Conservation (phyloP, 2,797 vertebrate species). For the Sebastes wilsoni region DNA sequence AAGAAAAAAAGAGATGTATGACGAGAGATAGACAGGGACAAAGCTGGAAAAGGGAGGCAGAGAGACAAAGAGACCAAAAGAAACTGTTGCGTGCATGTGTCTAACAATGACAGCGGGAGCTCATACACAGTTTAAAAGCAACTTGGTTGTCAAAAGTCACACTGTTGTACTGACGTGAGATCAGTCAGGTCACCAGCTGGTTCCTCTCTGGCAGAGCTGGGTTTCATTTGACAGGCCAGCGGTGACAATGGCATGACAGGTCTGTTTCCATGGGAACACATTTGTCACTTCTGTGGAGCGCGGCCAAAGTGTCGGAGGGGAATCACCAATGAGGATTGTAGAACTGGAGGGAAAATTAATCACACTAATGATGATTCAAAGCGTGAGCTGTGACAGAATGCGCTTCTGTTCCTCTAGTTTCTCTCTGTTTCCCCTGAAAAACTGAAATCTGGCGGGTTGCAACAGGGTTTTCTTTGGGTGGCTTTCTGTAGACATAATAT, state of each 20-base stretch:
- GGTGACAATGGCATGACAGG: constrained; percentile 73
- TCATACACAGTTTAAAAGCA: constrained; percentile 55
- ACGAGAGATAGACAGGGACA: constrained; percentile 30
- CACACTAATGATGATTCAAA: constrained; percentile 76
- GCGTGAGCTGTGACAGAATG: constrained; percentile 40
- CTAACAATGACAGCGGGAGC: constrained; percentile 53
- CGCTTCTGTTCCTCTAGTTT: constrained; percentile 20
- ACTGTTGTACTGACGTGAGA: constrained; percentile 70
- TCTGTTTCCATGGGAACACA: constrained; percentile 80
- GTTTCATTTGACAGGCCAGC: constrained; percentile 68
- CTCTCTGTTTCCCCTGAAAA: constrained; percentile 26
- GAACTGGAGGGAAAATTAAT: constrained; percentile 68
- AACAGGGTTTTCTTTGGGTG: constrained; percentile 20
- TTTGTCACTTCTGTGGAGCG: constrained; percentile 60
- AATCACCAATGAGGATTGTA: constrained; percentile 66
- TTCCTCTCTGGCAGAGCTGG: constrained; percentile 66
- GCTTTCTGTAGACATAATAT: constrained; percentile 42
- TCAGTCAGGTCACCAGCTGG: constrained; percentile 78
- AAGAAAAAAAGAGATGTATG: constrained; percentile 5
- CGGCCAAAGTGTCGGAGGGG: constrained; percentile 57
- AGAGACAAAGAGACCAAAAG: constrained; percentile 46
- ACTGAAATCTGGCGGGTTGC: constrained; percentile 27
- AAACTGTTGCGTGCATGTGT: constrained; percentile 34
- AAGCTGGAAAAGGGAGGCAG: constrained; percentile 3
- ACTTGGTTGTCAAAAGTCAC: constrained; percentile 69